Evolutionary conservation across 2,113 vertebrate genomes (phyloP), one percentile per base, ranked within the genome.

Genomic region (Sardina pilchardus): DNA sequence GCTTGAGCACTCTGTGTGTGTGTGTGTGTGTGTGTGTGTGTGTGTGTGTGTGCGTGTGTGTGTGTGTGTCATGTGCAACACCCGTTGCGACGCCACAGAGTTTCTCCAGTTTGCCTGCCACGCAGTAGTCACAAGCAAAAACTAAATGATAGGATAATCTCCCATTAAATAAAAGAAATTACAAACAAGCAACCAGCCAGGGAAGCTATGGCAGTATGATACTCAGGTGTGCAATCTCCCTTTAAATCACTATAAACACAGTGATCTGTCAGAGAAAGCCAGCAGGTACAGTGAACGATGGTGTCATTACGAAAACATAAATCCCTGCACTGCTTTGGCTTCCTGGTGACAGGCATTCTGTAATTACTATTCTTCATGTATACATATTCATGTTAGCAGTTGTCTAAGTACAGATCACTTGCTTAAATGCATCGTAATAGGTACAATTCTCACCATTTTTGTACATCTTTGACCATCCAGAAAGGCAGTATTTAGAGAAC

Each of bases 201-300:
- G 14, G 30, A 78, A 78, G 71, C 34, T 34, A 17, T 16, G 30
- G 71, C 71, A 36, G 26, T 78, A 26, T 34, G 16, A 36, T 16
- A 78, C 12, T 36, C 71, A 78, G 34, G 30, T 78, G 30, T 78
- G 10, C 53, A 78, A 34, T 78, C 71, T 78, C 4, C 71, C 34
- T 78, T 34, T 2, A 78, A 78, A 78, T 36, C 71, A 78, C 71
- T 78, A 78, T 34, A 78, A 78, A 78, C 4, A 78, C 71, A 78
- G 30, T 78, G 12, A 17, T 78, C 16, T 71, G n/a, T 71, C n/a
- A 30, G n/a, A 71, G 63, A 71, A 34, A 71, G 63, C n/a, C 63
- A 14, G 63, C 53, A 59, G 53, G 53, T 59, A 59, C 19, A 24
- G 53, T 24, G 53, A 59, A 24, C 21, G 53, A 59, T 24, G 53